Conservation (phyloP, 2,797 vertebrate species). For the Poecilia picta region DNA sequence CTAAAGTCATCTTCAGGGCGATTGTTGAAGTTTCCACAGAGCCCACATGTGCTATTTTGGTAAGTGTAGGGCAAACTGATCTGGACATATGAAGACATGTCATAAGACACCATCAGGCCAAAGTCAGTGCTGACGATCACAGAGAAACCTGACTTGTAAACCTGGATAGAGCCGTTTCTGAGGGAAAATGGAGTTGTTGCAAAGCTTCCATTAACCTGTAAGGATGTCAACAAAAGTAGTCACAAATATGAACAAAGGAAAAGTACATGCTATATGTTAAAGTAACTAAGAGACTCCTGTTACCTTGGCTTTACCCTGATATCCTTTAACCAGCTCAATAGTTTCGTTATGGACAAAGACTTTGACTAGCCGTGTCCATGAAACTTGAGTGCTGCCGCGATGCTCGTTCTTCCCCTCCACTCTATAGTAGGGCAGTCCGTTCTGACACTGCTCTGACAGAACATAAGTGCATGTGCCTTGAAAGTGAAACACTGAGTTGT, state of each 20-base stretch:
- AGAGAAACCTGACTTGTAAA: constrained; percentile 68
- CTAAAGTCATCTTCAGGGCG: constrained; percentile 68
- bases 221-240: constrained; percentile 28
- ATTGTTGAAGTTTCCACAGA: constrained; percentile 76
- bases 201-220: constrained; percentile 71
- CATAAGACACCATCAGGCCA: constrained; percentile 72
- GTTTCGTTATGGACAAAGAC: constrained; percentile 63
- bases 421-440: constrained; percentile 54
- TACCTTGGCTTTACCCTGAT: constrained; percentile 58
- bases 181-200: constrained; percentile 61
- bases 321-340: constrained; percentile 73
- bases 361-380: constrained; percentile 73
- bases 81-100: constrained; percentile 49
- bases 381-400: constrained; percentile 54
- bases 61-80: constrained; percentile 66
- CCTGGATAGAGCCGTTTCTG: constrained; percentile 51
- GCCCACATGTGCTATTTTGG: constrained; percentile 70
- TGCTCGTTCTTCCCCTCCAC: constrained; percentile 78
- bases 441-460: constrained; percentile 67
- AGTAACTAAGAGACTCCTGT: not conserved
- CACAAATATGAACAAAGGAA: not conserved
- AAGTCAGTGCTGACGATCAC: constrained; percentile 67
- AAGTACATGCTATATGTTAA: not conserved
- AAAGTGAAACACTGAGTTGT: constrained; percentile 69
- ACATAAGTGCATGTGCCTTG: constrained; percentile 80